A percentile compares a stretch with the other conserved stretches of the same genome.
These are phyloP conservation scores for Acanthococcus lagerstroemiae DNA, from an alignment of 2,888 invertebrate genomes.

Conservation along the genomic window DNA sequence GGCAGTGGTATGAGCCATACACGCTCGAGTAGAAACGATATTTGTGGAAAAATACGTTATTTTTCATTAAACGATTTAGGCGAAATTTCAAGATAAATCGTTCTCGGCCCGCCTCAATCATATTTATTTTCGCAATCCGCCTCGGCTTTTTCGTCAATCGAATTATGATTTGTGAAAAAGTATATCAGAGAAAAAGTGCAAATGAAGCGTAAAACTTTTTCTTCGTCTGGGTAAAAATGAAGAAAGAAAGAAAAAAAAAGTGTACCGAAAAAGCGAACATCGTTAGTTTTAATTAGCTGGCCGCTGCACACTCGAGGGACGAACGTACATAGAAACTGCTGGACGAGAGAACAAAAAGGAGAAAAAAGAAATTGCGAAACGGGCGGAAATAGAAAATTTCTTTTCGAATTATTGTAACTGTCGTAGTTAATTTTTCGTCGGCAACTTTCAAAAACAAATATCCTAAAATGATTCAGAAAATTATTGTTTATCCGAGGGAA, in stretches of 20 bases:
- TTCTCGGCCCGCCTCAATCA: too few species aligned
- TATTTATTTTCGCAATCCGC: too few species aligned
- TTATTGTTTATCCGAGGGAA: constrained; percentile 16
- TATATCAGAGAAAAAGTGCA: constrained; percentile 23
- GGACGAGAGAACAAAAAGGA: background rate
- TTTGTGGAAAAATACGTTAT: too few species aligned
- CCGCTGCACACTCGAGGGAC: too few species aligned
- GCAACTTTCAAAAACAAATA: constrained; percentile 30
- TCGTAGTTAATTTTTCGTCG: constrained; percentile 23
- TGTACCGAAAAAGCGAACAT: background rate
- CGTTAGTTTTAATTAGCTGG: constrained; percentile 27
- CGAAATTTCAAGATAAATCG: too few species aligned
- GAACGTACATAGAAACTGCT: background rate
- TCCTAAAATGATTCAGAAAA: constrained; percentile 27
- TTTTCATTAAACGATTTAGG: too few species aligned
- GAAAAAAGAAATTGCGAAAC: background rate
- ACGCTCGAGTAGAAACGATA: too few species aligned
- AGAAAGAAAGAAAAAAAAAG: constrained; percentile 6
- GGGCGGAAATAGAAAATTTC: background rate
- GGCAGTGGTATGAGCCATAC: too few species aligned
- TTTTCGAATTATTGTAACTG: background rate
- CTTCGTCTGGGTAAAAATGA: background rate
- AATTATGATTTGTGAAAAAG: constrained; percentile 25
- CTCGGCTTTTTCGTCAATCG: constrained; percentile 14
- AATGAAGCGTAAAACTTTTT: constrained; percentile 28